These are phyloP conservation scores for Carollia perspicillata DNA, from an alignment of 2,113 vertebrate genomes.

Conservation along the genomic window DNA sequence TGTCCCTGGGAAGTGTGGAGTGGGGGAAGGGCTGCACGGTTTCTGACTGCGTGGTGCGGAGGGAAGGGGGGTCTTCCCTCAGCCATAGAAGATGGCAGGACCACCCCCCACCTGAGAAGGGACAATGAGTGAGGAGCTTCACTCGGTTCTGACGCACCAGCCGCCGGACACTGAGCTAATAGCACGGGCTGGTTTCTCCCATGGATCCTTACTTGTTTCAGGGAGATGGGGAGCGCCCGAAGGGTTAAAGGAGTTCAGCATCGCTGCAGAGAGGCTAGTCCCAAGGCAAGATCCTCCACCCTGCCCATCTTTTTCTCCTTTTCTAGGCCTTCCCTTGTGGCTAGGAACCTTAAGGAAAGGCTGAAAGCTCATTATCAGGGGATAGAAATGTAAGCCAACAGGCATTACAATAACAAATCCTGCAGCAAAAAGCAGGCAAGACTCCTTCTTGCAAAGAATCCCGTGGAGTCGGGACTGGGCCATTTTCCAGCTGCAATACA, in stretches of 20 bases:
- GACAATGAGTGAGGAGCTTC: neutral
- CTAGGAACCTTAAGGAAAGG: neutral
- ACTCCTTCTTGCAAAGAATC: neutral
- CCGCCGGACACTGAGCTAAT: neutral
- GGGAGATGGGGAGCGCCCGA: neutral
- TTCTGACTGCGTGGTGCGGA: neutral
- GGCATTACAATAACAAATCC: neutral
- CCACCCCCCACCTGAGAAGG: neutral
- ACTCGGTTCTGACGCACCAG: neutral
- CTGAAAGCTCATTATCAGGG: neutral
- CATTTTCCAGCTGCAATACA: neutral
- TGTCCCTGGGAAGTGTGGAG: too few relatives aligned
- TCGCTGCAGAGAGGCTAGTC: neutral
- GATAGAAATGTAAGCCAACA: neutral
- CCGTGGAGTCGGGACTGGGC: neutral
- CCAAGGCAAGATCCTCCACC: neutral
- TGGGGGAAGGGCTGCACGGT: fast-evolving
- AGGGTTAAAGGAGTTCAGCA: neutral
- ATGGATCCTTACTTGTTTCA: neutral
- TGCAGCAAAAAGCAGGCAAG: neutral
- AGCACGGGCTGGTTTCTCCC: neutral
- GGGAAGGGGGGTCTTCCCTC: neutral
- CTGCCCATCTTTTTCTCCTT: neutral
- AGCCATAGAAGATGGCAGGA: neutral
- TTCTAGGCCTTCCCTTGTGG: neutral